phyloP scores from a whole-genome alignment of 2,113 vertebrate species.

The Cettia cetti region DNA sequence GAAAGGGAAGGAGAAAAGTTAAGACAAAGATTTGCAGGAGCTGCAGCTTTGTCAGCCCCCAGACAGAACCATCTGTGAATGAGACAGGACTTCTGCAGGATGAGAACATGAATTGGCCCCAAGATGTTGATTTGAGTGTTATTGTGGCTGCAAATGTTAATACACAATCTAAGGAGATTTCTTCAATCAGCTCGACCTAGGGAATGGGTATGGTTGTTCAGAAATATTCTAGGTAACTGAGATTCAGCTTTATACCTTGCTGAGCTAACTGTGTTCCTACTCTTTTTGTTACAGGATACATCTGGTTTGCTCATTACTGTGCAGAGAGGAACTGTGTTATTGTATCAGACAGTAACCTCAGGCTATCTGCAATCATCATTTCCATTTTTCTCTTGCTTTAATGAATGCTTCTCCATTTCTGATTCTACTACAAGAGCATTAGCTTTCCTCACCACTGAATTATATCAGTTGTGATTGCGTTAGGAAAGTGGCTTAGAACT shows the following conservation, averaged over 20 bases:
- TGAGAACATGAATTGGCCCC: not conserved
- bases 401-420: not conserved
- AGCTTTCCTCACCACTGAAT: not conserved
- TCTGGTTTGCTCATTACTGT: conserved; percentile 22
- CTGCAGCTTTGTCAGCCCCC: not conserved
- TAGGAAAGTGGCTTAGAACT: not conserved
- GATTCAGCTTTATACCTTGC: not conserved
- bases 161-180: not conserved
- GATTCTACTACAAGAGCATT: not conserved
- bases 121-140: not conserved
- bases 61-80: not conserved
- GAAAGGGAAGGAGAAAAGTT: not conserved
- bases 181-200: not conserved
- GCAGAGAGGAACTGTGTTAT: not conserved
- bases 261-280: not conserved
- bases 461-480: not conserved
- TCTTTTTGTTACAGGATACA: not conserved
- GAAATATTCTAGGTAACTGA: not conserved
- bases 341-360: not conserved
- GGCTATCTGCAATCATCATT: conserved; percentile 1
- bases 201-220: not conserved
- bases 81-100: not conserved
- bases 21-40: not conserved
- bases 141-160: not conserved
- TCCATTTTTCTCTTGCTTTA: conserved; percentile 32